Evolutionary conservation across 2,888 invertebrate species (phyloP).

Genomic region (Polyommatus icarus): DNA sequence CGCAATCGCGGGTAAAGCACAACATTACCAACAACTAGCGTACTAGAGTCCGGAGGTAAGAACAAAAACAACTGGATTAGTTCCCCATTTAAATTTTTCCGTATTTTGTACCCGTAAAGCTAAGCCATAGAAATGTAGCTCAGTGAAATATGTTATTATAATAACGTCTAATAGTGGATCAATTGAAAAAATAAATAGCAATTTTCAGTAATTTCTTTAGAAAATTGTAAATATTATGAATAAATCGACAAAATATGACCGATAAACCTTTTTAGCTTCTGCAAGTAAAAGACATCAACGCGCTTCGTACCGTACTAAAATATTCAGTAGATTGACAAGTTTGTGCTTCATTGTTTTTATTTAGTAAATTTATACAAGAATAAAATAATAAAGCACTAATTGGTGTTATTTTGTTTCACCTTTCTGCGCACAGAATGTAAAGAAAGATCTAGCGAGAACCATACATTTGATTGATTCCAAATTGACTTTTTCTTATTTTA

Average conservation of each 20-base stretch:
- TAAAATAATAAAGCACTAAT: too few species aligned
- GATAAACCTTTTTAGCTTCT: not conserved
- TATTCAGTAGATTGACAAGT: too few species aligned
- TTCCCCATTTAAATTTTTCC: not conserved
- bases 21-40: not conserved
- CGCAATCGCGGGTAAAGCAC: slow-evolving; percentile 44
- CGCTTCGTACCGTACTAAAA: not conserved
- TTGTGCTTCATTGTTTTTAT: too few species aligned
- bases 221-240: not conserved
- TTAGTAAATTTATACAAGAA: too few species aligned
- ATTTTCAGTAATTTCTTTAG: too few species aligned
- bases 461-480: too few species aligned
- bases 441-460: too few species aligned
- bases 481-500: not conserved
- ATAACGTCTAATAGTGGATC: too few species aligned
- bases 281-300: slow-evolving; percentile 6
- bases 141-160: not conserved
- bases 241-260: not conserved
- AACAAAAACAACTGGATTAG: not conserved
- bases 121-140: not conserved
- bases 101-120: not conserved
- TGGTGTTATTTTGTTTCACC: too few species aligned
- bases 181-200: too few species aligned
- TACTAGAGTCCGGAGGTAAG: not conserved
- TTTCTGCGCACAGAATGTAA: too few species aligned